Conservation (phyloP, 2,888 invertebrate genomes). For the Sylvicola cinctus region DNA sequence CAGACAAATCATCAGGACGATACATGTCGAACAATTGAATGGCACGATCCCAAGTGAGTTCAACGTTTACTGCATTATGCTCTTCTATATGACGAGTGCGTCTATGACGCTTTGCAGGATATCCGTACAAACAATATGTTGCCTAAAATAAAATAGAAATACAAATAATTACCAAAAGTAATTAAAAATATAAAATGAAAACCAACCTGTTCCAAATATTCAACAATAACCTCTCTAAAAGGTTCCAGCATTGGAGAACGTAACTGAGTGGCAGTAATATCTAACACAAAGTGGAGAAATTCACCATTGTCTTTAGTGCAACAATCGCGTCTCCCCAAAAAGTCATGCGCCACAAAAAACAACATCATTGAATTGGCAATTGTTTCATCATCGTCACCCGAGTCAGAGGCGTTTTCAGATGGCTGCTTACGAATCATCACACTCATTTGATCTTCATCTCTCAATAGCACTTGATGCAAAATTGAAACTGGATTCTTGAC, state of each 20-base stretch:
- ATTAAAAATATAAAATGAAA: conserved; percentile 8
- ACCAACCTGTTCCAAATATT: conserved; percentile 74
- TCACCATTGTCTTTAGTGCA: conserved; percentile 59
- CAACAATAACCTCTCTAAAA: conserved; percentile 45
- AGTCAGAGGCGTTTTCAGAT: conserved; percentile 15
- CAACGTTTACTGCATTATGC: conserved; percentile 49
- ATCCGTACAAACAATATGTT: conserved; percentile 65
- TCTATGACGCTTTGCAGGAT: conserved; percentile 44
- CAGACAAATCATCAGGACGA: conserved; percentile 57
- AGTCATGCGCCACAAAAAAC: conserved; percentile 66
- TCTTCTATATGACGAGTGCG: conserved; percentile 25
- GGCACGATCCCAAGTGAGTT: conserved; percentile 51
- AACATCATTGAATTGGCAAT: conserved; percentile 54
- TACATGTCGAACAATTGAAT: conserved; percentile 63
- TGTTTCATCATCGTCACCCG: conserved; percentile 23
- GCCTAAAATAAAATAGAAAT: too few species aligned
- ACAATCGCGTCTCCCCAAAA: conserved; percentile 59
- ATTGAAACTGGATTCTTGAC: conserved; percentile 66
- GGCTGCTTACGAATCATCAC: background rate
- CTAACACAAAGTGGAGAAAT: conserved; percentile 56
- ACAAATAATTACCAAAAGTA: conserved; percentile 24
- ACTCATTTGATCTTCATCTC: conserved; percentile 2
- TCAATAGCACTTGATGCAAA: conserved; percentile 53
- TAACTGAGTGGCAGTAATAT: conserved; percentile 46
- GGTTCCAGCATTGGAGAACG: conserved; percentile 41